phyloP scores from a whole-genome alignment of 2,888 invertebrate genomes.

The Polietes domitor region DNA sequence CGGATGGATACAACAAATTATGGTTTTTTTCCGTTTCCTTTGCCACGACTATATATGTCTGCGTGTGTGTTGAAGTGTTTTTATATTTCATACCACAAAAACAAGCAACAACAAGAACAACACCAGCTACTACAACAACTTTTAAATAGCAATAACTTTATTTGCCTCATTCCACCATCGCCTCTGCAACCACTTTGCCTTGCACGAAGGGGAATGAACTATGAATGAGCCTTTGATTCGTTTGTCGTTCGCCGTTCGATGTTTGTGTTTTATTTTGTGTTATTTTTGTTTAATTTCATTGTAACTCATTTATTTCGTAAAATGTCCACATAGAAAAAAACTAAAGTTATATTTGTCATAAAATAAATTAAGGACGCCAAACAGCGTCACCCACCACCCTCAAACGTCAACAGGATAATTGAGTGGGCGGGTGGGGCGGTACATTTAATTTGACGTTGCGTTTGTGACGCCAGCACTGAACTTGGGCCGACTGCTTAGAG shows the following conservation, averaged over 20 bases:
- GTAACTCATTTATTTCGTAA: background rate
- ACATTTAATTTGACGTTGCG: no score
- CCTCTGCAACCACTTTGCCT: background rate
- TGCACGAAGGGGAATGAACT: background rate
- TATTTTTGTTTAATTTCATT: conserved; percentile 30
- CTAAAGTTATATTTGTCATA: conserved; percentile 12
- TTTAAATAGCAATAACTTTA: conserved; percentile 39
- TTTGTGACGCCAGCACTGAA: no score
- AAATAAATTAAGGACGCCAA: conserved; percentile 16
- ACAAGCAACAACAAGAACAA: background rate
- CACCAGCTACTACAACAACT: background rate
- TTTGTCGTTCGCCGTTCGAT: background rate
- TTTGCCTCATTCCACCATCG: background rate
- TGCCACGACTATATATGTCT: background rate
- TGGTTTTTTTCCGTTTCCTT: conserved; percentile 18
- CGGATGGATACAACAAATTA: conserved; percentile 44
- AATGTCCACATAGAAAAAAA: conserved; percentile 3
- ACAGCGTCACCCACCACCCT: background rate
- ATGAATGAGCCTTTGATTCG: conserved; percentile 8
- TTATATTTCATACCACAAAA: conserved; percentile 14
- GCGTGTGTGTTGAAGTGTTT: conserved; percentile 28
- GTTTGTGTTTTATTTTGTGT: background rate
- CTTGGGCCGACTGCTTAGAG: no score
- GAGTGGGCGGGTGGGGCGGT: background rate
- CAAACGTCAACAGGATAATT: background rate